Conservation (phyloP, 2,797 vertebrate species). For the Danio choprae region DNA sequence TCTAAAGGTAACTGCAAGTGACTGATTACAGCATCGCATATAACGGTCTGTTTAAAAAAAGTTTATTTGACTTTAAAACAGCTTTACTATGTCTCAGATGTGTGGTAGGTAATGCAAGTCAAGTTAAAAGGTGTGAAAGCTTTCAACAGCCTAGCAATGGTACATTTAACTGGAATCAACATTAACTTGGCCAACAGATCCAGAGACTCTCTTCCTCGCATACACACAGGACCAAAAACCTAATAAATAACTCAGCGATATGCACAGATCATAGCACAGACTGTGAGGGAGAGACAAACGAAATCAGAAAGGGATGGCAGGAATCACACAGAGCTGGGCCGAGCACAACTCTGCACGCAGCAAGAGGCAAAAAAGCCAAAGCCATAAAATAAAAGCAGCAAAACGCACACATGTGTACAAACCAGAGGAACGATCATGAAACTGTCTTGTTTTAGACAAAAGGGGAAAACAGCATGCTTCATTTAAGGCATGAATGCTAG, state of each 20-base stretch:
- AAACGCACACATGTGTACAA: not conserved
- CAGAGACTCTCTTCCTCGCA: constrained; percentile 22
- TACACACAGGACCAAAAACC: constrained; percentile 17
- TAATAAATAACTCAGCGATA: constrained; percentile 39
- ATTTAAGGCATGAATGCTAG: constrained; percentile 16
- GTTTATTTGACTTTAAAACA: not conserved
- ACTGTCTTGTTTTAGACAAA: constrained; percentile 5
- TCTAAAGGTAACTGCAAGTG: not conserved
- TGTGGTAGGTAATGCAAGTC: constrained; percentile 36
- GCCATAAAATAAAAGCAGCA: constrained; percentile 21
- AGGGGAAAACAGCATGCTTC: constrained; percentile 2
- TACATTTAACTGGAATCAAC: constrained; percentile 22
- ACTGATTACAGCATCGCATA: not conserved
- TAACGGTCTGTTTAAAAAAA: not conserved
- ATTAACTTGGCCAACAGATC: constrained; percentile 12
- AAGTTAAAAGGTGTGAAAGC: constrained; percentile 33
- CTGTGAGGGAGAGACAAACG: constrained; percentile 8
- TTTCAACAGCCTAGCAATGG: constrained; percentile 39
- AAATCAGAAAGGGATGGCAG: constrained; percentile 41
- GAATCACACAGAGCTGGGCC: not conserved
- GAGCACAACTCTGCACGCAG: not conserved
- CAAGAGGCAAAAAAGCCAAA: constrained; percentile 6
- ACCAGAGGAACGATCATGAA: constrained; percentile 7
- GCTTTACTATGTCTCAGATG: constrained; percentile 12
- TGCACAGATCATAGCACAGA: constrained; percentile 12